Evolutionary conservation across 2,797 vertebrate species (phyloP).

Genomic region (Acomys russatus): DNA sequence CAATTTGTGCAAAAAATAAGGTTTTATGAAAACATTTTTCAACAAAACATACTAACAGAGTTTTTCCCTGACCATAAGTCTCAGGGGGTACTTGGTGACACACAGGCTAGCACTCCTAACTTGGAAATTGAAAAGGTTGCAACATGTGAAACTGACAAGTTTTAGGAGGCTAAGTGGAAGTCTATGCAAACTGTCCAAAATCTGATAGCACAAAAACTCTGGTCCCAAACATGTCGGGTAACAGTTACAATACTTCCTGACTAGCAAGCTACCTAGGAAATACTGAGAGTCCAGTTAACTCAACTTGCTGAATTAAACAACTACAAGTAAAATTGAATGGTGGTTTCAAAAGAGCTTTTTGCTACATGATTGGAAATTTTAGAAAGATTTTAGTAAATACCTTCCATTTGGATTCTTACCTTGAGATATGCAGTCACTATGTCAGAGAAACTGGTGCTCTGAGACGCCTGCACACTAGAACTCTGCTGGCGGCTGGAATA

Average conservation of each 20-base stretch:
- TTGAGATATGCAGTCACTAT: background rate
- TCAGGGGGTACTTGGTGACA: constrained; percentile 24
- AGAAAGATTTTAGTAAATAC: constrained; percentile 32
- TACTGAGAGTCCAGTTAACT: background rate
- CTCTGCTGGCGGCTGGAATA: too few species aligned
- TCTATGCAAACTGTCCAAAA: background rate
- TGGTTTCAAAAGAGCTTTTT: background rate
- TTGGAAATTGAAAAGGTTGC: background rate
- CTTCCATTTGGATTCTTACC: constrained; percentile 11
- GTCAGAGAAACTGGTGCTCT: background rate
- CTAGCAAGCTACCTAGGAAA: background rate
- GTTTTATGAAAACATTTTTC: background rate
- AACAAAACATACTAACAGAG: constrained; percentile 22
- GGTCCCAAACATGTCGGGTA: background rate
- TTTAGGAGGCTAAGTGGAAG: background rate
- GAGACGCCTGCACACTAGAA: background rate
- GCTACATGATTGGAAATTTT: background rate
- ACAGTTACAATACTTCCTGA: background rate
- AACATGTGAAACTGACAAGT: background rate
- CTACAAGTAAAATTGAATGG: background rate
- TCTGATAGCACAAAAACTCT: background rate
- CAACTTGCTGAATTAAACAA: constrained; percentile 16
- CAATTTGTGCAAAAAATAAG: background rate
- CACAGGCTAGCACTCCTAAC: background rate
- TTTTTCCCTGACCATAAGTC: background rate